A percentile compares a stretch with the other conserved stretches of the same genome.
These are phyloP conservation scores for Holcopasites calliopsidis DNA, from an alignment of 1,140 invertebrate genomes.

Conservation along the genomic window DNA sequence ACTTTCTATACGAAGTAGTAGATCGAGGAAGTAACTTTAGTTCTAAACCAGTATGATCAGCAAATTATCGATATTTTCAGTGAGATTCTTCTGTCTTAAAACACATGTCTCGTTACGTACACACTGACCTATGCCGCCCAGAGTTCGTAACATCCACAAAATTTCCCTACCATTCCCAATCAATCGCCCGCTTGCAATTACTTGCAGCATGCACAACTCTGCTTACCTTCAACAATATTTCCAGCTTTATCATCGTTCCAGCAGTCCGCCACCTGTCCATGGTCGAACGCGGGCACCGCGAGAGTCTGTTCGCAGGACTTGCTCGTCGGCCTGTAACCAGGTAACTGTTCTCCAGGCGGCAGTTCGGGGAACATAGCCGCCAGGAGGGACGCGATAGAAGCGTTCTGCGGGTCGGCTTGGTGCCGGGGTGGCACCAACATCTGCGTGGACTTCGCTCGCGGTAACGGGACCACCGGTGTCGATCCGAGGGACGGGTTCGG, in stretches of 20 bases:
- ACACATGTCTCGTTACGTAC: no score
- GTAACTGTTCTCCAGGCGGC: slow-evolving; percentile 69
- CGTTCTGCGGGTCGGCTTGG: slow-evolving; percentile 59
- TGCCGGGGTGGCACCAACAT: slow-evolving; percentile 66
- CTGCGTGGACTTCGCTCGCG: slow-evolving; percentile 76
- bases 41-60: no score
- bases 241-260: slow-evolving; percentile 63
- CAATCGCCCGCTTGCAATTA: no score
- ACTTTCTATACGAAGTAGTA: no score
- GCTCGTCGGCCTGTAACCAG: slow-evolving; percentile 68
- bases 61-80: no score
- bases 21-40: no score
- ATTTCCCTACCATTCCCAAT: no score
- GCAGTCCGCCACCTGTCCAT: slow-evolving; percentile 67
- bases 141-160: no score
- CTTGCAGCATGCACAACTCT: no score
- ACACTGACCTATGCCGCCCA: no score
- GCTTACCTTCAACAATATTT: slow-evolving; percentile 61
- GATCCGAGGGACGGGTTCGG: slow-evolving; percentile 73
- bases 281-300: slow-evolving; percentile 67
- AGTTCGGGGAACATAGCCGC: slow-evolving; percentile 76
- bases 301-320: slow-evolving; percentile 66
- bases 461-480: slow-evolving; percentile 71
- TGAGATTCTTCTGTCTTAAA: no score
- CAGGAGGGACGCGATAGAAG: slow-evolving; percentile 75